These are phyloP conservation scores for Drosophila arawakana DNA, from an alignment of 1,140 invertebrate genomes.

Conservation along the genomic window DNA sequence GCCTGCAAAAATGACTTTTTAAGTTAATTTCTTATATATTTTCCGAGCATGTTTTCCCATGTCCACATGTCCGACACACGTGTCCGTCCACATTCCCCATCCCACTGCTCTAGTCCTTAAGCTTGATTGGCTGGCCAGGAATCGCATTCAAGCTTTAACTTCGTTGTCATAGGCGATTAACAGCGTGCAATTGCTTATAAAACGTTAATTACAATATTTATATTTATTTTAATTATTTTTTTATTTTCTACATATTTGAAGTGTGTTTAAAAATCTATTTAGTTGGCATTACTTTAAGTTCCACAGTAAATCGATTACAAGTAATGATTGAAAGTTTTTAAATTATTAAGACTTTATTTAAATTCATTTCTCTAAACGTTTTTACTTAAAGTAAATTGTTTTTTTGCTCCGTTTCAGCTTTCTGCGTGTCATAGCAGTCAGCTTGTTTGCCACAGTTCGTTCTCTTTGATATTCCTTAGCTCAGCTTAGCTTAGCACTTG, in stretches of 20 bases:
- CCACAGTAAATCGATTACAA: too few relatives aligned
- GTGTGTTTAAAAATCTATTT: neutral
- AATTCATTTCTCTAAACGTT: neutral
- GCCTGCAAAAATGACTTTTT: constrained; percentile 74
- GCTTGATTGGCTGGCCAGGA: constrained; percentile 34
- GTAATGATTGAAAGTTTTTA: too few relatives aligned
- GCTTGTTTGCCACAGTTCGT: neutral
- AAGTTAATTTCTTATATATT: constrained; percentile 78
- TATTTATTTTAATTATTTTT: neutral
- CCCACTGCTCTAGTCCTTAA: constrained; percentile 9
- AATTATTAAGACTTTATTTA: too few relatives aligned
- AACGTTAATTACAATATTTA: neutral
- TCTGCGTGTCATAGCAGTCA: neutral
- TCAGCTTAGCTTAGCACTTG: constrained; percentile 2
- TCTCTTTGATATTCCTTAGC: neutral
- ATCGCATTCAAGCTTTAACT: constrained; percentile 23
- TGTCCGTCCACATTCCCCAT: neutral
- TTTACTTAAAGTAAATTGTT: neutral
- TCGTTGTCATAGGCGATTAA: constrained; percentile 14
- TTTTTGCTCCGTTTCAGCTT: neutral
- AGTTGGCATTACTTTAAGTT: too few relatives aligned
- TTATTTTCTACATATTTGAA: neutral
- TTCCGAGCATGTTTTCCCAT: constrained; percentile 59
- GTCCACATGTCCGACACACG: constrained; percentile 35
- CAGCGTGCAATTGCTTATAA: constrained; percentile 4